Conservation (phyloP, 1,140 invertebrate species). For the Pissodes strobi region DNA sequence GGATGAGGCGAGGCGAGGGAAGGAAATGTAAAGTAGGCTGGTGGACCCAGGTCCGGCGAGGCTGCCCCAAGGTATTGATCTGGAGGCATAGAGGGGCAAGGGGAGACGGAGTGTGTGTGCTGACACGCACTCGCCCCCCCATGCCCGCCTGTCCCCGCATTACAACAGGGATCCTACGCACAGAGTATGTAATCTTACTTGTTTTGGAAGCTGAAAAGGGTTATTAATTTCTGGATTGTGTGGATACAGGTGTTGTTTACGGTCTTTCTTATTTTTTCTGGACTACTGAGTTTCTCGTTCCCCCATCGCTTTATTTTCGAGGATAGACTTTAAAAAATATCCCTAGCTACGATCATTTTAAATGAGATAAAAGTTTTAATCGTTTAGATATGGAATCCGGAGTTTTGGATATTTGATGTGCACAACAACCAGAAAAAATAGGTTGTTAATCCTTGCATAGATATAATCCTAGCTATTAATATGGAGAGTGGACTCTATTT, state of each 20-base stretch:
- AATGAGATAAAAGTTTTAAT: too few relatives aligned
- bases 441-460: too few relatives aligned
- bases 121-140: constrained; percentile 52
- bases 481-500: too few relatives aligned
- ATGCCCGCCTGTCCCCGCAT: constrained; percentile 23
- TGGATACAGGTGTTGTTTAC: constrained; percentile 13
- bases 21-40: constrained; percentile 56
- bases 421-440: too few relatives aligned
- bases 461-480: too few relatives aligned
- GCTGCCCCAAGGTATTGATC: constrained; percentile 57
- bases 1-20: constrained; percentile 39
- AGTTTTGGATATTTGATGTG: too few relatives aligned
- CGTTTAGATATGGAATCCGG: too few relatives aligned
- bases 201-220: constrained; percentile 23
- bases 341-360: too few relatives aligned
- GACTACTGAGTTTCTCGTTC: too few relatives aligned
- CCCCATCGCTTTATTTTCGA: too few relatives aligned
- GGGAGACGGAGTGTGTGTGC: constrained; percentile 49
- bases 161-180: constrained; percentile 34
- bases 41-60: constrained; percentile 54
- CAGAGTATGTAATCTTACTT: constrained; percentile 50
- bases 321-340: too few relatives aligned
- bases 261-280: too few relatives aligned
- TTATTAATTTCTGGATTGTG: constrained; percentile 16
- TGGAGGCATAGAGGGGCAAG: constrained; percentile 48